phyloP scores from a whole-genome alignment of 1,140 invertebrate species.

The Bradysia coprophila region DNA sequence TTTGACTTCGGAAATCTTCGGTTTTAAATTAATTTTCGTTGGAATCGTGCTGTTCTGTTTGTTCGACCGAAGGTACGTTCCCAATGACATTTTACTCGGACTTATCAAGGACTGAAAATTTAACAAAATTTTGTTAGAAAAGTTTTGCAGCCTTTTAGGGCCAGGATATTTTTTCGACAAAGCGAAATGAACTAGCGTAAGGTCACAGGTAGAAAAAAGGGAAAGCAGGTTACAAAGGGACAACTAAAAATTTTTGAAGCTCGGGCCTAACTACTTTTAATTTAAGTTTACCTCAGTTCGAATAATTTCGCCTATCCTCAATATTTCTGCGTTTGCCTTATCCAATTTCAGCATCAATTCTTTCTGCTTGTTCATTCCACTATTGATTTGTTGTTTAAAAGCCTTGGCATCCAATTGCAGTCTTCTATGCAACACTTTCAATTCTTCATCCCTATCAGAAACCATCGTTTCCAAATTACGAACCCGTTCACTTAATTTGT shows the following conservation, averaged over 20 bases:
- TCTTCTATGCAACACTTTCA: slow-evolving; percentile 43
- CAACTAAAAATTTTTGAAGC: not conserved
- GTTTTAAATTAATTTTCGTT: no score
- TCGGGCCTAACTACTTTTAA: not conserved
- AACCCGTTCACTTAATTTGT: slow-evolving; percentile 44
- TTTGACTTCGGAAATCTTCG: no score
- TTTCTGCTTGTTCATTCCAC: slow-evolving; percentile 46
- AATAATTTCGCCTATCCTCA: not conserved
- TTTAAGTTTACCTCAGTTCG: not conserved
- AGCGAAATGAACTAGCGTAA: not conserved
- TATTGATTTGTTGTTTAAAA: slow-evolving; percentile 43
- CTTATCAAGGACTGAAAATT: no score
- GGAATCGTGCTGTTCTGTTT: no score
- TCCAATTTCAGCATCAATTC: slow-evolving; percentile 46
- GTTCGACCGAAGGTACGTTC: no score
- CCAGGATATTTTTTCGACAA: not conserved
- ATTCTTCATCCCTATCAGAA: slow-evolving; percentile 44
- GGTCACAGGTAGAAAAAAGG: not conserved
- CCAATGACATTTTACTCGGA: no score
- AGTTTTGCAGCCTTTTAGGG: not conserved
- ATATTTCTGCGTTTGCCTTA: slow-evolving; percentile 23
- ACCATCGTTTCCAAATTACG: slow-evolving; percentile 39
- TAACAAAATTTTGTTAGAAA: no score
- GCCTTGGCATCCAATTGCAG: slow-evolving; percentile 49
- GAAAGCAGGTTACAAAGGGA: not conserved